Base-by-base conservation (phyloP, 92 coral and sea anemone genomes). In the Epizoanthus ramosus region DNA sequence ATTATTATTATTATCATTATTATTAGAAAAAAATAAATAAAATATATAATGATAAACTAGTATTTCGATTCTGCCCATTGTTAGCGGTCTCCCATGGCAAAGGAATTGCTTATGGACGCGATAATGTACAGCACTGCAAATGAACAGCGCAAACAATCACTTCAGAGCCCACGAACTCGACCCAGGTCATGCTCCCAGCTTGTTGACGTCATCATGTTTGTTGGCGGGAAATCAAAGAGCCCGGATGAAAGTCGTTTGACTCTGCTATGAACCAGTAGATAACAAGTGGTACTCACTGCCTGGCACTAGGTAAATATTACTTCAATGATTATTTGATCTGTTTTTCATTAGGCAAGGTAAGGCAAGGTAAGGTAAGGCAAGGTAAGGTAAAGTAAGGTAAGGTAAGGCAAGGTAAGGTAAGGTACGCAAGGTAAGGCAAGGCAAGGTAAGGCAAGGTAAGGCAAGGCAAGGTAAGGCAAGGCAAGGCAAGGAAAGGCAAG, bases 61-160 rank as follows among this genome's bases (percentile, higher is more conserved):
- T 2, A 12, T 9, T 50, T 6, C 54, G 54, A 50, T 10, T 50
- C 3, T 50, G 10, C 54, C 54, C 12, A 50, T 77, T 61, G 45
- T 74, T 92, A 92, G 77, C 88, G 98, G 58, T 93, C 98, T 9
- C 98, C 98, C 31, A 84, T 87, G 24, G 93, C 98, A 2, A 91
- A 92, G 63, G 98, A 93, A 63, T 74, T 93, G 80, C 65, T 93
- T 9, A 79, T 91, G 90, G 98, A 93, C 65, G 98, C 98, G 7
- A 71, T 93, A 82, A 68, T 90, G 1, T 93, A 63, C 74, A 87
- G 87, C 63, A 84, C 86, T 56, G 89, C 90, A 16, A 85, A 81
- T 35, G 80, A 85, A 5, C 82, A 69, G 8, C 72, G 39, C 60
- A 77, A 37, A 63, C 23, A 59, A 12, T 63, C 95, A 15, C 69